These are phyloP conservation scores for Drosophila ficusphila DNA, from an alignment of 1,140 invertebrate species.

Conservation along the genomic window DNA sequence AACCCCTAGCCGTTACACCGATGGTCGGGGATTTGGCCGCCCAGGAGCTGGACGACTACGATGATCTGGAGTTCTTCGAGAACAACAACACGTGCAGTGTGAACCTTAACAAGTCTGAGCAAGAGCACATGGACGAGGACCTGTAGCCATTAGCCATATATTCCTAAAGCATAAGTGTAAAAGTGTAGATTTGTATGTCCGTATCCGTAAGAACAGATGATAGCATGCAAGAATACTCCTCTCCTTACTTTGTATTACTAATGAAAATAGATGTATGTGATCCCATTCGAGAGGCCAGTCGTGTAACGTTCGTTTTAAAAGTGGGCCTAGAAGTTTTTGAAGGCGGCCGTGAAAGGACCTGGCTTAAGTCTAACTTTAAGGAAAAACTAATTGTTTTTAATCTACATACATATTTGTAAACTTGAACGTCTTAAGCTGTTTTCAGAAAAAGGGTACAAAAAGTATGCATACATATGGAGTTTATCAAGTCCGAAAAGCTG, in stretches of 20 bases:
- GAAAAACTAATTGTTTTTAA: not conserved
- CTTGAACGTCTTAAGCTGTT: not conserved
- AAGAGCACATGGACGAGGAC: constrained; percentile 78
- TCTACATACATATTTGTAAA: not conserved
- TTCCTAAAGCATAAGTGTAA: constrained; percentile 23
- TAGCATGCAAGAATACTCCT: constrained; percentile 38
- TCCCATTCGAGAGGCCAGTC: not conserved
- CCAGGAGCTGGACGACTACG: constrained; percentile 70
- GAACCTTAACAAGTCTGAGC: constrained; percentile 79
- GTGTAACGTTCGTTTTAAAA: not conserved
- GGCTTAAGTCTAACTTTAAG: not conserved
- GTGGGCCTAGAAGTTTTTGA: not conserved
- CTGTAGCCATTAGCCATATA: constrained; percentile 57
- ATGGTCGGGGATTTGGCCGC: not conserved
- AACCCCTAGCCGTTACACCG: not conserved
- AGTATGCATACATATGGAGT: not conserved
- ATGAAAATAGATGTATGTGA: constrained; percentile 47
- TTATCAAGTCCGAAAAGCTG: not conserved
- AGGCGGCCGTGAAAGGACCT: not conserved
- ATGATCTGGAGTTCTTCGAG: constrained; percentile 71
- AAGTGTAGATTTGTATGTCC: constrained; percentile 36
- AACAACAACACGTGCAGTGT: constrained; percentile 82
- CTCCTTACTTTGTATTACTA: constrained; percentile 48
- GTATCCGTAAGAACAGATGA: constrained; percentile 16
- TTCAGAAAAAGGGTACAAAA: not conserved